These are phyloP conservation scores for Podabrus alpinus DNA, from an alignment of 2,888 invertebrate species.

Conservation along the genomic window DNA sequence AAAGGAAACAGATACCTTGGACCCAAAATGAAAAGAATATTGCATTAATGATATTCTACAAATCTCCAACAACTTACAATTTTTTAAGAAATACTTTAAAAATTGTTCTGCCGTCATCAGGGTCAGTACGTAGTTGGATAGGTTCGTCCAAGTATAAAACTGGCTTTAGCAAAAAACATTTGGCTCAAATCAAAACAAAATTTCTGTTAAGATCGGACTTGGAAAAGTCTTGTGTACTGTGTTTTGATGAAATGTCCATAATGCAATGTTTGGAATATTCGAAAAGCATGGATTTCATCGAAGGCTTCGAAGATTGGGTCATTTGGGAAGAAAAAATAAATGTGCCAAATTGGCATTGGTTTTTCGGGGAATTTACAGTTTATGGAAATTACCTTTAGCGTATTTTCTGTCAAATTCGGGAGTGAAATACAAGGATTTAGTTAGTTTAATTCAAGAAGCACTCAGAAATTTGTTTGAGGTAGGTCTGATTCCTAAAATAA, in stretches of 20 bases:
- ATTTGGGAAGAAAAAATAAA: not conserved
- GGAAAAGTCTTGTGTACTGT: not conserved
- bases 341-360: not conserved
- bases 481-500: not conserved
- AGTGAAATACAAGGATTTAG: not conserved
- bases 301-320: not conserved
- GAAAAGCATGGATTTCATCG: not conserved
- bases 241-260: not conserved
- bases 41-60: not conserved
- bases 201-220: not conserved
- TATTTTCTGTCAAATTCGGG: not conserved
- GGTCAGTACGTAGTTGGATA: not conserved
- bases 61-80: not conserved
- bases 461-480: not conserved
- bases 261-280: not conserved
- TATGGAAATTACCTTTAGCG: not conserved
- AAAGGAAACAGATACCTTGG: too few species aligned
- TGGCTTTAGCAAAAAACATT: not conserved
- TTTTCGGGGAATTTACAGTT: not conserved
- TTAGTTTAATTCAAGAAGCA: not conserved
- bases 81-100: not conserved
- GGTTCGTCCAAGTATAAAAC: not conserved
- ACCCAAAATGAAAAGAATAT: not conserved
- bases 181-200: not conserved
- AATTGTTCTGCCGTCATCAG: not conserved